These are phyloP conservation scores for Agelastica alni DNA, from an alignment of 2,888 invertebrate genomes.

Conservation along the genomic window DNA sequence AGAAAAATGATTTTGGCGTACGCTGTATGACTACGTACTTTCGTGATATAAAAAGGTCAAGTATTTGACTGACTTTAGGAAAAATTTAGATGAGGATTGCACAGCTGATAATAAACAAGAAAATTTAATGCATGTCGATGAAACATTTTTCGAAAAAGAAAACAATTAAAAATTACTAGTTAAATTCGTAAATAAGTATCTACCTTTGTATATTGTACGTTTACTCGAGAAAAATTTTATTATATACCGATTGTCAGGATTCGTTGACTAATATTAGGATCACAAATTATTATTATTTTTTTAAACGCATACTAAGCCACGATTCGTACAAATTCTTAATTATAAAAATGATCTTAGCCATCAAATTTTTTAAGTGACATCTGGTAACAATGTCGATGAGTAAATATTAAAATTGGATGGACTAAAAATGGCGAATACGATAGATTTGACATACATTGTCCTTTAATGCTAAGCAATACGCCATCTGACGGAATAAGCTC, in stretches of 20 bases:
- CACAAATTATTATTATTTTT: no score
- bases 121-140: slow-evolving; percentile 40
- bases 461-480: no score
- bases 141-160: slow-evolving; percentile 17
- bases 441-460: no score
- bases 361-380: no score
- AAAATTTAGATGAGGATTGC: slow-evolving; percentile 49
- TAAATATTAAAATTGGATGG: no score
- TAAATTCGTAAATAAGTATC: slow-evolving; percentile 13
- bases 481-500: no score
- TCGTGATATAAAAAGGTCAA: slow-evolving; percentile 54
- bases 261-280: no score
- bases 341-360: no score
- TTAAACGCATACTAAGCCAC: no score
- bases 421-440: no score
- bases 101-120: slow-evolving; percentile 48
- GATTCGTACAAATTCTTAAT: no score
- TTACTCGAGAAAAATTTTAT: slow-evolving; percentile 12
- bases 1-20: background rate
- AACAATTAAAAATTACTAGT: slow-evolving; percentile 16
- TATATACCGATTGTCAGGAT: slow-evolving; percentile 21
- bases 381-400: no score
- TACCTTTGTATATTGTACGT: slow-evolving; percentile 15
- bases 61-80: slow-evolving; percentile 52
- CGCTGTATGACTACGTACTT: slow-evolving; percentile 32